A percentile compares a stretch with the other conserved stretches of the same genome.
These are phyloP conservation scores for Epizoanthus ramosus DNA, from an alignment of 92 coral and sea anemone species.

Conservation along the genomic window DNA sequence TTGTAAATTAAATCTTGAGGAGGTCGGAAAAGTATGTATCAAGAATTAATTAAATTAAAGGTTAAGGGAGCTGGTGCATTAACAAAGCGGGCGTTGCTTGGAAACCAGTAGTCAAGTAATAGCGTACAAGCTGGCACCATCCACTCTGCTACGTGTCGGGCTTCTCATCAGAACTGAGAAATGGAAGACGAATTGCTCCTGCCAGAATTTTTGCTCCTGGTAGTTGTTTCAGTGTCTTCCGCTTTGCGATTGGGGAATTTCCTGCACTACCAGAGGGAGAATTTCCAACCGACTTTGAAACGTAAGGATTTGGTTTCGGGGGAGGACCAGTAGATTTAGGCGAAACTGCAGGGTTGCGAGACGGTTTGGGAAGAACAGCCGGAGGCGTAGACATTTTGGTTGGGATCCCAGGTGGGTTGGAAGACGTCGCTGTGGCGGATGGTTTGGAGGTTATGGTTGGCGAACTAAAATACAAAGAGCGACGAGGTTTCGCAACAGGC, in stretches of 20 bases:
- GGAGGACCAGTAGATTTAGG: slow-evolving; percentile 10
- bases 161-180: background rate
- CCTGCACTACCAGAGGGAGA: slow-evolving; percentile 1
- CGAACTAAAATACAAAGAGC: slow-evolving; percentile 20
- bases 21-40: no score
- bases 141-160: slow-evolving; percentile 27
- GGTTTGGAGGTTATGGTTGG: background rate
- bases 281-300: slow-evolving; percentile 25
- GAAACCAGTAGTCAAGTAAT: background rate
- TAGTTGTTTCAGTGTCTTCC: slow-evolving; percentile 5
- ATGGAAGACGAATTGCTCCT: slow-evolving; percentile 27
- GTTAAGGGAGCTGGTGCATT: background rate
- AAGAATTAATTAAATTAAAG: no score
- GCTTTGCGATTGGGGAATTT: slow-evolving; percentile 10
- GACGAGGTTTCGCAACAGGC: slow-evolving; percentile 40
- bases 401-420: background rate
- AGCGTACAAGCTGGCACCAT: no score
- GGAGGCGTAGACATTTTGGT: background rate
- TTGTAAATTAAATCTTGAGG: no score
- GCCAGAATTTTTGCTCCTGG: slow-evolving; percentile 5
- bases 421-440: background rate
- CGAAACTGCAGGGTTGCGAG: slow-evolving; percentile 12
- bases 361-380: slow-evolving; percentile 14
- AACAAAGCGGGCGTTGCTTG: background rate
- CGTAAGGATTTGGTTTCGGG: slow-evolving; percentile 23